phyloP scores from a whole-genome alignment of 2,113 vertebrate species.

The Mobula hypostoma region DNA sequence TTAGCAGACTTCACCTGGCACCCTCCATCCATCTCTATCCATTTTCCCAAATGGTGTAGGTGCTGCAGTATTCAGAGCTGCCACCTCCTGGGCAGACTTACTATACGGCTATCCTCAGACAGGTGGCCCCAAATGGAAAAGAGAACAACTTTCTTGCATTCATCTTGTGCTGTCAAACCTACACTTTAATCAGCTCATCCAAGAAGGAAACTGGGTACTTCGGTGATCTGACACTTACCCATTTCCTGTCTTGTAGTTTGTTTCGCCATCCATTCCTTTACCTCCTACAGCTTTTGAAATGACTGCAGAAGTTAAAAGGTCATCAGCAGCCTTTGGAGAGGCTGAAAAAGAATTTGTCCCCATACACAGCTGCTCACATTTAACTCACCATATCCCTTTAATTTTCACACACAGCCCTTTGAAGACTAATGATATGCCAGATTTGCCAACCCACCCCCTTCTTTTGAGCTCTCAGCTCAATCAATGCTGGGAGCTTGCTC shows the following conservation, averaged over 20 bases:
- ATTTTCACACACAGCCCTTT: slow-evolving; percentile 22
- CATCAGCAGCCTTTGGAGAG: not conserved
- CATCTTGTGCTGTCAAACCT: not conserved
- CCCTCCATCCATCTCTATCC: not conserved
- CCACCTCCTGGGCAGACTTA: not conserved
- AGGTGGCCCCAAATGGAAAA: not conserved
- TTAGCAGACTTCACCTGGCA: not conserved
- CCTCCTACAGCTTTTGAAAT: not conserved
- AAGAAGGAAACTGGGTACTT: not conserved
- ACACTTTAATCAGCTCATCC: not conserved
- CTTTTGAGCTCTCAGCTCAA: not conserved
- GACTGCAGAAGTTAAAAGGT: slow-evolving; percentile 1
- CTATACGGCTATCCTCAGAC: not conserved
- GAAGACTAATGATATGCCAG: slow-evolving; percentile 30
- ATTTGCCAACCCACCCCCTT: slow-evolving; percentile 19
- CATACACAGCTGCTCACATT: slow-evolving; percentile 8
- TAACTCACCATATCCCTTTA: slow-evolving; percentile 31
- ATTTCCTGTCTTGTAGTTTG: not conserved
- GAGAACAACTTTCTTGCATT: not conserved
- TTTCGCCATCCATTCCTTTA: not conserved
- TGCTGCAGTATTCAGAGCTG: not conserved
- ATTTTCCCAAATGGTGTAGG: not conserved
- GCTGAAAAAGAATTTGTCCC: not conserved
- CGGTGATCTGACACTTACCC: not conserved
- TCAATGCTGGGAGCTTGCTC: not conserved